These are phyloP conservation scores for Heteronetta atricapilla DNA, from an alignment of 2,113 vertebrate species.

Conservation along the genomic window DNA sequence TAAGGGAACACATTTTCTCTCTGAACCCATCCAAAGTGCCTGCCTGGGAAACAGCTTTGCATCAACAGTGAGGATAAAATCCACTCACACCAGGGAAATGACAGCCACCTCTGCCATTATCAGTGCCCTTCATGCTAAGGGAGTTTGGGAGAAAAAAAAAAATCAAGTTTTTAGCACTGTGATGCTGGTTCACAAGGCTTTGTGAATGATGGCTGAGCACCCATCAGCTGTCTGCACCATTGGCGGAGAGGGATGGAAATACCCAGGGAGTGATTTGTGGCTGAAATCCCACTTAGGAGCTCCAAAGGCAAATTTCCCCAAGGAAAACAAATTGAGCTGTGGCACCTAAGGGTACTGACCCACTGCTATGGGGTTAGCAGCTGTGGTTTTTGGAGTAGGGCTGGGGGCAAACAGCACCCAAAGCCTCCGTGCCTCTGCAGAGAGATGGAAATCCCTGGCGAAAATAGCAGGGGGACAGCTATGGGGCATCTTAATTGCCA, in stretches of 20 bases:
- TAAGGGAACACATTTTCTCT: no score
- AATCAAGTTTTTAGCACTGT: background rate
- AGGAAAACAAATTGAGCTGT: background rate
- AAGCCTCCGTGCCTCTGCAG: no score
- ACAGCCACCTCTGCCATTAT: background rate
- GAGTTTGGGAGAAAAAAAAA: background rate
- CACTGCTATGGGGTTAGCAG: background rate
- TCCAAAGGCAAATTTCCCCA: background rate
- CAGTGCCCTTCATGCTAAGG: background rate
- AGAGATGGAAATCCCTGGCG: background rate
- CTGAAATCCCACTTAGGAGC: background rate
- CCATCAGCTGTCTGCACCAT: background rate
- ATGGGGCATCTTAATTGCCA: background rate
- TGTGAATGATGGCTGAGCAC: background rate
- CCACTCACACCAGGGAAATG: background rate
- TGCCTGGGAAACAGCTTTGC: background rate
- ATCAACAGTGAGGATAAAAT: background rate
- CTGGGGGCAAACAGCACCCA: background rate
- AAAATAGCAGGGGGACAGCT: background rate
- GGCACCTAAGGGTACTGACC: background rate
- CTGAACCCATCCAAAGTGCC: background rate
- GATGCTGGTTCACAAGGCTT: background rate
- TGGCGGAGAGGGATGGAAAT: background rate
- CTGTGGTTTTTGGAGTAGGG: rapidly evolving
- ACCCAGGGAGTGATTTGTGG: background rate